A percentile compares a stretch with the other conserved stretches of the same genome.
Evolutionary conservation across 2,797 vertebrate species (phyloP).

Genomic region (Coracias cyanogaster): DNA sequence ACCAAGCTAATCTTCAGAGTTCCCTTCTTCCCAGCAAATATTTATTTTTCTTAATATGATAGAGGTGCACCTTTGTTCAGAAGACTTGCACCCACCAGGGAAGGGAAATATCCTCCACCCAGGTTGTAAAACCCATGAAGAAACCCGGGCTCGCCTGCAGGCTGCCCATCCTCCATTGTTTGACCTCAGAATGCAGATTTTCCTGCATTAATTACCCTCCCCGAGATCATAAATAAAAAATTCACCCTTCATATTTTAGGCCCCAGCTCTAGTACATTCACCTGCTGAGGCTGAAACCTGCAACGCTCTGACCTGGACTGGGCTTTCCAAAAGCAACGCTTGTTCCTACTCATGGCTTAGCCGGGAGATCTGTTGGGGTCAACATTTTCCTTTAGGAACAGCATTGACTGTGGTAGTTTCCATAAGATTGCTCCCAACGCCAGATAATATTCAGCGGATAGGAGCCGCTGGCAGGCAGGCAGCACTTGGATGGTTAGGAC

Average conservation of each 20-base stretch:
- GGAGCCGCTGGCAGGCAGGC: not conserved
- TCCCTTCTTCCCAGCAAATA: conserved; percentile 41
- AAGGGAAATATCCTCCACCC: not conserved
- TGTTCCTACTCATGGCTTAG: not conserved
- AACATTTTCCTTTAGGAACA: not conserved
- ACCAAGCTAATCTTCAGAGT: not conserved
- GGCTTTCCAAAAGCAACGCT: not conserved
- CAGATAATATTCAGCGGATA: not conserved
- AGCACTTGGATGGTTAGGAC: not conserved
- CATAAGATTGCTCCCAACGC: not conserved
- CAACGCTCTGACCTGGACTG: not conserved
- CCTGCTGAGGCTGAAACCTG: not conserved
- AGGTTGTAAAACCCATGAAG: not conserved
- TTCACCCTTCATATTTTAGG: not conserved
- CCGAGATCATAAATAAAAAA: not conserved
- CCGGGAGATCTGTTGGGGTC: not conserved
- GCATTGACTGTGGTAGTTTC: not conserved
- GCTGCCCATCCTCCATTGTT: not conserved
- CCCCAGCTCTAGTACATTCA: not conserved
- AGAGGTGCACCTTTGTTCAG: not conserved
- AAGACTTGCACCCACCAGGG: not conserved
- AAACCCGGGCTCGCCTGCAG: not conserved
- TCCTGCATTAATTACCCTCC: not conserved
- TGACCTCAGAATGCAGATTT: not conserved
- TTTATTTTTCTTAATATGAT: not conserved